Evolutionary conservation across 1,140 invertebrate genomes (phyloP).

Genomic region (Aphidius ervi): DNA sequence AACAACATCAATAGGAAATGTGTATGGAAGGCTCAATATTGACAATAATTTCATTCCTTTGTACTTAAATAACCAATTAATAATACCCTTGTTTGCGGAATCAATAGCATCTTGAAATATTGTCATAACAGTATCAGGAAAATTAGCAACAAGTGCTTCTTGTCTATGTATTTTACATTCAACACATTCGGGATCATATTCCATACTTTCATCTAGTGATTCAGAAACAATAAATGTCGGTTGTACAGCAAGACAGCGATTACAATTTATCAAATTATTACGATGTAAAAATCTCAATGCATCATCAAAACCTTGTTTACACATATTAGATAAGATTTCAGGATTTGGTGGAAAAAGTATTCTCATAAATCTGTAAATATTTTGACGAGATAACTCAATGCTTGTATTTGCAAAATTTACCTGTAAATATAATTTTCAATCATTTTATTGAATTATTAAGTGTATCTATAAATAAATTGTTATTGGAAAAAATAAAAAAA

Average conservation of each 20-base stretch:
- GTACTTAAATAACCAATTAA: constrained; percentile 86
- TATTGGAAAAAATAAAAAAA: too few relatives aligned
- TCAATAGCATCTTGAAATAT: constrained; percentile 90
- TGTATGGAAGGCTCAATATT: constrained; percentile 76
- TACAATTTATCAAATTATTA: constrained; percentile 86
- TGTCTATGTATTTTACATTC: constrained; percentile 82
- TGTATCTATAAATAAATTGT: not conserved
- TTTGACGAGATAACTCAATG: constrained; percentile 87
- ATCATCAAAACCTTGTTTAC: constrained; percentile 97
- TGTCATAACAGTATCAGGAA: constrained; percentile 78
- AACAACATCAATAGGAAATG: constrained; percentile 79
- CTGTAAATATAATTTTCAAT: not conserved
- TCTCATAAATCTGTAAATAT: constrained; percentile 85
- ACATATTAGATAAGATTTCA: constrained; percentile 87
- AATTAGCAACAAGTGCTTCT: constrained; percentile 80
- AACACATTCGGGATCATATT: constrained; percentile 76
- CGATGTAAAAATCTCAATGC: constrained; percentile 87
- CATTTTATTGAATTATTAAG: not conserved
- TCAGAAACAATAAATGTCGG: constrained; percentile 76
- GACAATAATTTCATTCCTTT: constrained; percentile 74
- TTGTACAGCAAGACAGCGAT: constrained; percentile 76
- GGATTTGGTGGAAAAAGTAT: constrained; percentile 93
- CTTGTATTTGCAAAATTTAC: constrained; percentile 87
- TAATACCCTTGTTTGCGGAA: constrained; percentile 81
- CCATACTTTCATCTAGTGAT: constrained; percentile 62